phyloP scores from a whole-genome alignment of 1,140 invertebrate genomes.

The Cheumatopsyche charites region DNA sequence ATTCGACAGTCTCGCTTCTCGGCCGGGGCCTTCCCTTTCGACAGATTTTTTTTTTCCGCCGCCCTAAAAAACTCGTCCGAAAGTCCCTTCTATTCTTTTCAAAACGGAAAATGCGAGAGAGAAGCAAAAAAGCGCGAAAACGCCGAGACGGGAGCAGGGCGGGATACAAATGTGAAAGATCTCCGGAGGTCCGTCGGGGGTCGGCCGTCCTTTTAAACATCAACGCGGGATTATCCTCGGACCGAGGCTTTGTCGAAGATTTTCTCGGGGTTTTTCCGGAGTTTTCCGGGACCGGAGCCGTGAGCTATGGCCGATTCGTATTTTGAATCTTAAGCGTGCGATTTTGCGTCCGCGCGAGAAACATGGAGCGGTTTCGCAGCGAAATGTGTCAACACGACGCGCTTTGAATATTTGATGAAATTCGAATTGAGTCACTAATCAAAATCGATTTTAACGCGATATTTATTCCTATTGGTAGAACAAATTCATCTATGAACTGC shows the following conservation, averaged over 20 bases:
- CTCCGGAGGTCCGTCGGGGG: conserved; percentile 2
- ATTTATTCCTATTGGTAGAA: too few species aligned
- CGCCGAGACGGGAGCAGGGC: not conserved
- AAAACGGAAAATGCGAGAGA: not conserved
- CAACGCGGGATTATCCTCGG: conserved; percentile 44
- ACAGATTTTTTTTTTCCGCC: too few species aligned
- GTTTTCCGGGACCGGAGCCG: not conserved
- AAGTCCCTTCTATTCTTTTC: not conserved
- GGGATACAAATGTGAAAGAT: conserved; percentile 47
- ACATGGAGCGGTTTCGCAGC: too few species aligned
- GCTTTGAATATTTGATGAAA: too few species aligned
- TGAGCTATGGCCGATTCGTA: conserved; percentile 33
- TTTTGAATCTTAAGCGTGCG: conserved; percentile 22
- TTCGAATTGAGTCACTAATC: too few species aligned
- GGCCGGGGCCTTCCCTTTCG: too few species aligned
- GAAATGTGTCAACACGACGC: too few species aligned
- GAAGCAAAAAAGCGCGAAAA: not conserved
- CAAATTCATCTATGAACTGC: too few species aligned
- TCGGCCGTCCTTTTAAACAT: conserved; percentile 42
- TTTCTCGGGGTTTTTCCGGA: conserved; percentile 30
- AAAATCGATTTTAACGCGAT: too few species aligned
- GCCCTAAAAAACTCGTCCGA: too few species aligned
- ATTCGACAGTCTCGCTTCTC: too few species aligned
- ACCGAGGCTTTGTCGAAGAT: conserved; percentile 38
- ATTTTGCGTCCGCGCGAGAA: too few species aligned